Evolutionary conservation across 1,140 invertebrate species (phyloP).

Genomic region (Globodera ellingtonae): DNA sequence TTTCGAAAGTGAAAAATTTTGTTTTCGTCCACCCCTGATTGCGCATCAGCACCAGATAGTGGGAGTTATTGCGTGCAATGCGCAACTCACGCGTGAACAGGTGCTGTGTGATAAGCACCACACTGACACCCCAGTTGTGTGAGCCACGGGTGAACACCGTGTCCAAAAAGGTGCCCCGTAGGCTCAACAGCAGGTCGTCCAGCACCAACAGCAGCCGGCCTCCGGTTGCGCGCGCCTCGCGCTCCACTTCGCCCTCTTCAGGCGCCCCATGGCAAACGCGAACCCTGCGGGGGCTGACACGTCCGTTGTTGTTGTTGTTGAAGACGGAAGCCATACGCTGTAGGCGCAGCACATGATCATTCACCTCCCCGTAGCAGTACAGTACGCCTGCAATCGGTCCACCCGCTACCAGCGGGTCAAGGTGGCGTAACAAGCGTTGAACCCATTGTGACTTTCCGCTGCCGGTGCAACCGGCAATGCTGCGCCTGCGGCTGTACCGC

Average conservation of each 20-base stretch:
- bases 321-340: constrained; percentile 8
- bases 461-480: constrained; percentile 29
- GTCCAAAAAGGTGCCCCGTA: constrained; percentile 17
- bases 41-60: constrained; percentile 41
- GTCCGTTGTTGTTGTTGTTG: constrained; percentile 6
- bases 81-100: constrained; percentile 35
- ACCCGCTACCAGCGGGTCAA: neutral
- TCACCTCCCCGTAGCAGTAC: constrained; percentile 36
- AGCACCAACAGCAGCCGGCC: neutral
- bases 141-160: constrained; percentile 33
- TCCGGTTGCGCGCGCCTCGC: neutral
- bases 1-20: too few species aligned
- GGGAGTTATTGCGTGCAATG: constrained; percentile 32
- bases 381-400: neutral
- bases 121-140: neutral
- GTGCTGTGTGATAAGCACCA: constrained; percentile 18
- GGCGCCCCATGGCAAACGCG: neutral
- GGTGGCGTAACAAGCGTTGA: constrained; percentile 9
- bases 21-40: too few species aligned
- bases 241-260: neutral
- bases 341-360: constrained; percentile 21
- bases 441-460: constrained; percentile 33
- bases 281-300: neutral
- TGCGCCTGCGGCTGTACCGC: too few species aligned
- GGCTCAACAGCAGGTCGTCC: neutral